phyloP scores from a whole-genome alignment of 1,140 invertebrate species.

The Anadara kagoshimensis region DNA sequence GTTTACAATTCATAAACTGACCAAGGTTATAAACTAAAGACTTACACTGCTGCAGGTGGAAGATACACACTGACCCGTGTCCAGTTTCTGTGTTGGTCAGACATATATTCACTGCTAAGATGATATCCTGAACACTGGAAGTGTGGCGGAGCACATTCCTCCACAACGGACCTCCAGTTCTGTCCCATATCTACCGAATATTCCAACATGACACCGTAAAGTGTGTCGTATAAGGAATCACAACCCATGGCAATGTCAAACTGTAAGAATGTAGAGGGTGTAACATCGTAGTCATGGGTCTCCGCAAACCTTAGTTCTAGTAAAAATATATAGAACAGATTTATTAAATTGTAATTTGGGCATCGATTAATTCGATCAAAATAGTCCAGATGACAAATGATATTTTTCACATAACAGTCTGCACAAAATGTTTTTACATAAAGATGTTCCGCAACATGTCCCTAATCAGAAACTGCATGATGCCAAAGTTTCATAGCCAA shows the following conservation, averaged over 20 bases:
- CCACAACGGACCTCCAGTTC: constrained; percentile 71
- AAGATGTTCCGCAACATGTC: too few species aligned
- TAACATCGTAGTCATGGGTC: constrained; percentile 74
- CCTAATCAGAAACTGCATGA: too few species aligned
- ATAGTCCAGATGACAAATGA: too few species aligned
- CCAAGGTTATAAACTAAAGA: constrained; percentile 3
- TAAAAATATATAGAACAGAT: neutral
- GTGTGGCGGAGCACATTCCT: constrained; percentile 72
- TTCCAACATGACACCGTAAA: constrained; percentile 69
- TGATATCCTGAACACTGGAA: constrained; percentile 73
- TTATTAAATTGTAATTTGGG: too few species aligned
- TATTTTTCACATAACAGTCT: too few species aligned
- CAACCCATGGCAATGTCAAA: constrained; percentile 75
- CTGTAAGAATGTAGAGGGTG: constrained; percentile 73
- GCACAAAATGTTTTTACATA: too few species aligned
- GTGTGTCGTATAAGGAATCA: constrained; percentile 59
- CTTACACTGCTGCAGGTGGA: constrained; percentile 71
- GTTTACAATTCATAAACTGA: neutral
- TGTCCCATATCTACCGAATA: constrained; percentile 74
- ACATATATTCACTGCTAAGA: constrained; percentile 68
- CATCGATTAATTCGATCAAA: too few species aligned
- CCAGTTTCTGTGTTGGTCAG: constrained; percentile 72
- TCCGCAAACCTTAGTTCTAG: constrained; percentile 70
- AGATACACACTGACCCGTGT: constrained; percentile 72
- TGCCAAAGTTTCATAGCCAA: too few species aligned